phyloP scores from a whole-genome alignment of 2,888 invertebrate genomes.

The Rhimphoctona megacephalus region DNA sequence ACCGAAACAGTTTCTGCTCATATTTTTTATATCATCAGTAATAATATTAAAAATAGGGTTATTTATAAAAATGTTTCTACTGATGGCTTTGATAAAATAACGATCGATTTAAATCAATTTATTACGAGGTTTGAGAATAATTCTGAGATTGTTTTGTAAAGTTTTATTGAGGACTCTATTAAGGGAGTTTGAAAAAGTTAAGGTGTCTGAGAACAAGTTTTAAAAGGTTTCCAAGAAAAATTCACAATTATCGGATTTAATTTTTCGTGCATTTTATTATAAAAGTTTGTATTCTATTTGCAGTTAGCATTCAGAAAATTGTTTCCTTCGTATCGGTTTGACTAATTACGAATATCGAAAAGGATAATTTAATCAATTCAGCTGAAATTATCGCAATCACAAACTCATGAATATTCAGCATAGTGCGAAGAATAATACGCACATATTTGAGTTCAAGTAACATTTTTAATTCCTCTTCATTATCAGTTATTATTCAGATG shows the following conservation, averaged over 20 bases:
- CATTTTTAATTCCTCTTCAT: conserved; percentile 7
- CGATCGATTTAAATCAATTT: too few species aligned
- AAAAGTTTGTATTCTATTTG: too few species aligned
- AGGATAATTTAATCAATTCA: neutral
- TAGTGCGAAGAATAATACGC: neutral
- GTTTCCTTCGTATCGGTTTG: neutral
- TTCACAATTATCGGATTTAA: neutral
- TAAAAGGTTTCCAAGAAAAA: neutral
- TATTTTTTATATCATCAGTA: neutral
- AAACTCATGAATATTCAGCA: neutral
- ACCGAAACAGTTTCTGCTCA: neutral
- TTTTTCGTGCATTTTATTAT: neutral
- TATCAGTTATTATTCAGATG: conserved; percentile 43
- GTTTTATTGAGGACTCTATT: too few species aligned
- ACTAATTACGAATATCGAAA: neutral
- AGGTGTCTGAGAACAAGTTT: neutral
- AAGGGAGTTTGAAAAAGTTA: neutral
- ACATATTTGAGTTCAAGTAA: neutral
- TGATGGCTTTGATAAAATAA: neutral
- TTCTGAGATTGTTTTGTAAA: too few species aligned
- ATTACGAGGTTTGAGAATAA: too few species aligned
- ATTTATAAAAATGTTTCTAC: neutral
- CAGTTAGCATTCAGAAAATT: neutral
- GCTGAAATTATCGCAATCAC: neutral
- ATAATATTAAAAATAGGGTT: neutral